phyloP scores from a whole-genome alignment of 1,140 invertebrate species.

The Oryctes rhinoceros region DNA sequence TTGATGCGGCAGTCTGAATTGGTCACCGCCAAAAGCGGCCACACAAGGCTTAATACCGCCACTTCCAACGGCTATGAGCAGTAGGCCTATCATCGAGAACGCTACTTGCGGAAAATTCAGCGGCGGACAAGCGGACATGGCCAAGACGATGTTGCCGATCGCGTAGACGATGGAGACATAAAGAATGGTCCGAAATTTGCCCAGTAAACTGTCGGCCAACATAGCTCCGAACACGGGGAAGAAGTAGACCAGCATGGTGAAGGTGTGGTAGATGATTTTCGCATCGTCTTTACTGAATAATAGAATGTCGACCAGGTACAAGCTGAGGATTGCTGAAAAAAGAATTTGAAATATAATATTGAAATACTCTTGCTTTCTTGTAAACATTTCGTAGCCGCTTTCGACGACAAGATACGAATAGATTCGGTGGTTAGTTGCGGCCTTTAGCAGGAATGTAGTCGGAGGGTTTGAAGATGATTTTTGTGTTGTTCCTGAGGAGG shows the following conservation, averaged over 20 bases:
- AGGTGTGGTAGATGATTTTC: slow-evolving; percentile 85
- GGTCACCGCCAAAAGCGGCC: slow-evolving; percentile 96
- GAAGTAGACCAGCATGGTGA: slow-evolving; percentile 86
- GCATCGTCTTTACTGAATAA: slow-evolving; percentile 71
- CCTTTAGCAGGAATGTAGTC: too few species aligned
- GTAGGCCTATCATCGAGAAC: slow-evolving; percentile 80
- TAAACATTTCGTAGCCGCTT: too few species aligned
- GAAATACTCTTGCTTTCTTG: too few species aligned
- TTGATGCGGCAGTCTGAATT: slow-evolving; percentile 85
- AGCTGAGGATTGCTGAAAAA: slow-evolving; percentile 79
- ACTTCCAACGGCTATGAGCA: slow-evolving; percentile 87
- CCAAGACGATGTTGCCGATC: slow-evolving; percentile 81
- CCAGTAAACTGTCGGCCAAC: slow-evolving; percentile 85
- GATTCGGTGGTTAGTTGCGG: too few species aligned
- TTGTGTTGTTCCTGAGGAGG: too few species aligned
- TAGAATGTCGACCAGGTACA: slow-evolving; percentile 80
- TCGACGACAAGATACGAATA: too few species aligned
- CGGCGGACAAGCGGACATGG: slow-evolving; percentile 72
- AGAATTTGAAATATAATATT: not conserved
- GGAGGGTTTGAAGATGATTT: too few species aligned
- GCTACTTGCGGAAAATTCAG: slow-evolving; percentile 65
- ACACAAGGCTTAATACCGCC: slow-evolving; percentile 99
- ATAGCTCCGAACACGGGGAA: slow-evolving; percentile 88
- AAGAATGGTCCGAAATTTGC: slow-evolving; percentile 89
- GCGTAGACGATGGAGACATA: slow-evolving; percentile 90